A percentile compares a stretch with the other conserved stretches of the same genome.
phyloP scores from a whole-genome alignment of 1,140 invertebrate species.

The Sesamia nonagrioides region DNA sequence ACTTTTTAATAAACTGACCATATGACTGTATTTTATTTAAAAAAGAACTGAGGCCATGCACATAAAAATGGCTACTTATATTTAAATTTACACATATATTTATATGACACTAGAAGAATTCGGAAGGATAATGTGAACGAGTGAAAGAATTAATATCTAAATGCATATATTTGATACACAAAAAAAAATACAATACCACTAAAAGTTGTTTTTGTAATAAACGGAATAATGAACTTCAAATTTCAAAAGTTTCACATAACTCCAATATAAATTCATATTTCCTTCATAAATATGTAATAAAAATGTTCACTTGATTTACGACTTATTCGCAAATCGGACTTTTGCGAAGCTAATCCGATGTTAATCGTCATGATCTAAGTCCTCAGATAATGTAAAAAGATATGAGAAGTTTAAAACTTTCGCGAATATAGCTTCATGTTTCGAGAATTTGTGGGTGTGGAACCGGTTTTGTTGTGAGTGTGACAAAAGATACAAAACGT shows the following conservation, averaged over 20 bases:
- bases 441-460: slow-evolving; percentile 53
- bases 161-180: neutral
- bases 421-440: slow-evolving; percentile 46
- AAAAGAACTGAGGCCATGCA: slow-evolving; percentile 9
- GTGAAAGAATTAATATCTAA: neutral
- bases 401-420: slow-evolving; percentile 45
- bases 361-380: slow-evolving; percentile 25
- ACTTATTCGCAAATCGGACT: neutral
- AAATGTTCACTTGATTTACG: slow-evolving; percentile 14
- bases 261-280: slow-evolving; percentile 20
- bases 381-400: slow-evolving; percentile 12
- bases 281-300: slow-evolving; percentile 4
- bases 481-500: slow-evolving; percentile 47
- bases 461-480: slow-evolving; percentile 53
- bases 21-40: slow-evolving; percentile 10
- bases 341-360: slow-evolving; percentile 15
- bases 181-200: neutral
- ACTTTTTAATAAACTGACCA: slow-evolving; percentile 26
- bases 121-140: neutral
- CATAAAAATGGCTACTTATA: neutral
- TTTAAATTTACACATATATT: neutral
- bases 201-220: neutral
- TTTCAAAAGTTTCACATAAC: slow-evolving; percentile 25
- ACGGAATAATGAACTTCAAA: neutral
- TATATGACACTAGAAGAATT: slow-evolving; percentile 1